Evolutionary conservation across 2,888 invertebrate species (phyloP).

Genomic region (Polydrusus pterygomalis): DNA sequence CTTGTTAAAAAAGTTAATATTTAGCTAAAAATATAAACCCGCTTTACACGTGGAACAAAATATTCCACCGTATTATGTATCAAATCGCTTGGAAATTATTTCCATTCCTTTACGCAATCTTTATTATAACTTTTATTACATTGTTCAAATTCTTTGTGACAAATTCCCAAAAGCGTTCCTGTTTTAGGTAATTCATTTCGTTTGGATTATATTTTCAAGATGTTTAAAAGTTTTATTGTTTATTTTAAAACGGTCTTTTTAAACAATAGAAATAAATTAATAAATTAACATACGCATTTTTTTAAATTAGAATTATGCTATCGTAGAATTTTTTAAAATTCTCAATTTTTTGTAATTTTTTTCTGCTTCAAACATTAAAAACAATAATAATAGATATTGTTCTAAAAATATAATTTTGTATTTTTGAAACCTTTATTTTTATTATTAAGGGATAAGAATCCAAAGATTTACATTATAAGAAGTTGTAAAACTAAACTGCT

Average conservation of each 20-base stretch:
- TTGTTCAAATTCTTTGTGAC: conserved; percentile 14
- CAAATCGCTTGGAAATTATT: not conserved
- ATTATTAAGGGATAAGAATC: no score
- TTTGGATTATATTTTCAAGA: not conserved
- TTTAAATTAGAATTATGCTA: no score
- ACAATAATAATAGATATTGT: no score
- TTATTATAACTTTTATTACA: conserved; percentile 14
- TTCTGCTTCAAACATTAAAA: no score
- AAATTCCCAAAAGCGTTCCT: not conserved
- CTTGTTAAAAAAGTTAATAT: not conserved
- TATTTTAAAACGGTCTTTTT: not conserved
- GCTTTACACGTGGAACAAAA: not conserved
- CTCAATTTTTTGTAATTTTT: no score
- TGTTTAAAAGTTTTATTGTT: conserved; percentile 6
- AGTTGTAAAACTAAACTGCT: no score
- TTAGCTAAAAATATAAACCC: not conserved
- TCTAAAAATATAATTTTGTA: no score
- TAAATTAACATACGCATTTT: no score
- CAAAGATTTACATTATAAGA: no score
- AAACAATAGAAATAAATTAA: not conserved
- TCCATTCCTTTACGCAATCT: not conserved
- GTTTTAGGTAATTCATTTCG: conserved; percentile 4
- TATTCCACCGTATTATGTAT: not conserved
- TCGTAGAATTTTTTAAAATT: no score
- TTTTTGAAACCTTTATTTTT: no score